These are phyloP conservation scores for Tridacna gigas DNA, from an alignment of 2,888 invertebrate species.

Conservation along the genomic window DNA sequence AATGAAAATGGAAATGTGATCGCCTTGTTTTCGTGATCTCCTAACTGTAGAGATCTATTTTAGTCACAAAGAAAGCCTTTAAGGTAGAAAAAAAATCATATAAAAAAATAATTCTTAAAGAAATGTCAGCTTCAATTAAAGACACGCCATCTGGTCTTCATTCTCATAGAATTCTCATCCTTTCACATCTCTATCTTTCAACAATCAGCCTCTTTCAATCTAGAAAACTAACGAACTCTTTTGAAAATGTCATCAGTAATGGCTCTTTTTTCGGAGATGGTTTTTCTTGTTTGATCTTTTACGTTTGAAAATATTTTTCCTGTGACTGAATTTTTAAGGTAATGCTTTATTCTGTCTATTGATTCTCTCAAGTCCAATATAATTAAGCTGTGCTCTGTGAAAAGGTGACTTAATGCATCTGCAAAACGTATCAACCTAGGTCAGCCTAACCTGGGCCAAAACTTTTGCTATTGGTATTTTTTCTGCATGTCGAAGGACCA, in stretches of 20 bases:
- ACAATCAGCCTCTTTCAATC: not conserved
- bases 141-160: constrained; percentile 1
- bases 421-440: too few relatives aligned
- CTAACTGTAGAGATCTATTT: not conserved
- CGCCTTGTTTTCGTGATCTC: too few relatives aligned
- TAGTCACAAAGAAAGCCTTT: not conserved
- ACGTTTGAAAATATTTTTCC: not conserved
- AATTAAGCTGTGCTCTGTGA: too few relatives aligned
- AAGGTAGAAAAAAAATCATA: constrained; percentile 8
- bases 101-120: not conserved
- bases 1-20: not conserved
- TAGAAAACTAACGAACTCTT: not conserved
- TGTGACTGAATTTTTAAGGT: not conserved
- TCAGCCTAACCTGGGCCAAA: too few relatives aligned
- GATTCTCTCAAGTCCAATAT: too few relatives aligned
- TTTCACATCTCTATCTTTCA: not conserved
- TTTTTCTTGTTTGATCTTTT: not conserved
- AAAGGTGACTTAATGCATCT: too few relatives aligned
- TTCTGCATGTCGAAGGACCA: too few relatives aligned
- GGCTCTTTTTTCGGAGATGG: not conserved
- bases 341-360: not conserved
- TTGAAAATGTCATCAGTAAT: not conserved
- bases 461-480: too few relatives aligned
- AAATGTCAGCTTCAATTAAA: constrained; percentile 5
- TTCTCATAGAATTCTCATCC: not conserved